These are phyloP conservation scores for Anolis sagrei DNA, from an alignment of 2,113 vertebrate species.

Conservation along the genomic window DNA sequence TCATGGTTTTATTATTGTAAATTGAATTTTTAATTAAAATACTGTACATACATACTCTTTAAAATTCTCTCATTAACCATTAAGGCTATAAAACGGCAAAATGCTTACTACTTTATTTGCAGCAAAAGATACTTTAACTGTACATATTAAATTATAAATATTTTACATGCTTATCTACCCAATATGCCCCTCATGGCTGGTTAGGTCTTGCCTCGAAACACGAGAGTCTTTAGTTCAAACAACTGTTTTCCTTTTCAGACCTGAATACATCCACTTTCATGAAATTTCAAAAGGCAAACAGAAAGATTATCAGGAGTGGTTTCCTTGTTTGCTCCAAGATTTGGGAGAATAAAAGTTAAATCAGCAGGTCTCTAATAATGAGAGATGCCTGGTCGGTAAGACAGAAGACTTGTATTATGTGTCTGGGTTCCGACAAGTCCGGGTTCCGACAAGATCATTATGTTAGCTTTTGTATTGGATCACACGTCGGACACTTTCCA, in stretches of 20 bases:
- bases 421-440: no score
- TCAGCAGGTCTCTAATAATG: no score
- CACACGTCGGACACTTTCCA: no score
- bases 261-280: not conserved
- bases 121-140: conserved; percentile 46
- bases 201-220: not conserved
- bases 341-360: not conserved
- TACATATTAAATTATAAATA: conserved; percentile 38
- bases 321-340: not conserved
- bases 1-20: conserved; percentile 49
- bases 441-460: no score
- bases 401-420: no score
- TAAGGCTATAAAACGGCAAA: conserved; percentile 43
- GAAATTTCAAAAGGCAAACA: not conserved
- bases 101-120: conserved; percentile 44
- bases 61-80: conserved; percentile 41
- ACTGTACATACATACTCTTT: conserved; percentile 36
- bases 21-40: conserved; percentile 55
- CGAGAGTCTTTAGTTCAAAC: not conserved
- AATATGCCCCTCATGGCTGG: conserved; percentile 17
- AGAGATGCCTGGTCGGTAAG: no score
- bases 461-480: no score
- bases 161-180: conserved; percentile 44
- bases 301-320: not conserved
- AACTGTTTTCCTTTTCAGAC: not conserved